Percentiles rank a stretch among this genome's conserved stretches.
These are phyloP conservation scores for Narcine bancroftii DNA, from an alignment of 2,113 vertebrate species.

Conservation along the genomic window DNA sequence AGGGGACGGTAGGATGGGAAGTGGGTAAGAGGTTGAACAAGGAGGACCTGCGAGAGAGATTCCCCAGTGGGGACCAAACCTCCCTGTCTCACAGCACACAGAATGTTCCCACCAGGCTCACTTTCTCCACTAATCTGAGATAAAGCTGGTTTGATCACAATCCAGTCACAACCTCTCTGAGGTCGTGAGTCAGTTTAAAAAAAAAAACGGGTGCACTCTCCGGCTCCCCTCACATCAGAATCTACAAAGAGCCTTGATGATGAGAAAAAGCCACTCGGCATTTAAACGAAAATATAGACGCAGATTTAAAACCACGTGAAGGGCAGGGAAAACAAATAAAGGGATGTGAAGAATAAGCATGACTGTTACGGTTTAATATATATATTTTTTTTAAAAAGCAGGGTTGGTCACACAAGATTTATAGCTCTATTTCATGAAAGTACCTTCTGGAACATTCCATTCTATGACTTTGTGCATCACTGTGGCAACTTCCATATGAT, in stretches of 20 bases:
- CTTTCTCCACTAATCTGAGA: conserved; percentile 20
- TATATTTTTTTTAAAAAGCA: neutral
- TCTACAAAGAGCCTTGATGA: neutral
- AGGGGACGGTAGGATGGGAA: neutral
- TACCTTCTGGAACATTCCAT: neutral
- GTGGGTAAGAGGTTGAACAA: neutral
- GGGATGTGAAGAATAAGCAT: conserved; percentile 9
- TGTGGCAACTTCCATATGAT: no score
- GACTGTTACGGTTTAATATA: neutral
- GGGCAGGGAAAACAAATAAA: conserved; percentile 30
- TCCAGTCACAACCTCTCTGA: conserved; percentile 6
- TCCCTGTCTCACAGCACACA: neutral
- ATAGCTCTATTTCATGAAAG: neutral
- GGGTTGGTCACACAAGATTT: neutral
- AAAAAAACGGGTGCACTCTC: neutral
- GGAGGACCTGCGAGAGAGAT: neutral
- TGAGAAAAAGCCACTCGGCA: conserved; percentile 17
- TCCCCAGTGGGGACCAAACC: neutral
- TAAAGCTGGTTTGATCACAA: neutral
- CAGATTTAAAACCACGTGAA: conserved; percentile 20
- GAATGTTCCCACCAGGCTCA: conserved; percentile 37
- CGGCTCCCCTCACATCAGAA: neutral
- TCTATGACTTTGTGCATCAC: no score
- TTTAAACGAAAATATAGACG: conserved; percentile 33
- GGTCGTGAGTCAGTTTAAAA: neutral